Percentiles rank a stretch among this genome's conserved stretches.
Conservation (phyloP, 2,888 invertebrate genomes). For the Stratiomys singularior region DNA sequence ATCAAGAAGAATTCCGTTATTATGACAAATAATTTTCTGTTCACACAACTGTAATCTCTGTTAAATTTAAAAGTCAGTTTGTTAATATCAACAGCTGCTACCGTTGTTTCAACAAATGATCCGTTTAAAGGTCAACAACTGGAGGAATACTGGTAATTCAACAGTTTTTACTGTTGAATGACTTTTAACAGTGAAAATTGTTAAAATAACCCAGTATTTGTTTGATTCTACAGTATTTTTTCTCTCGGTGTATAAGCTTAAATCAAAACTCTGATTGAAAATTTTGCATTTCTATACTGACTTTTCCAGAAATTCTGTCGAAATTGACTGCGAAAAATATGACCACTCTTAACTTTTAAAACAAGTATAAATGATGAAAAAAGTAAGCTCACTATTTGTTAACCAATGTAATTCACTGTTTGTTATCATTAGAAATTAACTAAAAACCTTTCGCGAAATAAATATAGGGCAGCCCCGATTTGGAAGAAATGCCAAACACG, state of each 20-base stretch:
- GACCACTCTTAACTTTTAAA: too few species aligned
- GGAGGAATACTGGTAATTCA: not conserved
- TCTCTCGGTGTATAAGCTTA: not conserved
- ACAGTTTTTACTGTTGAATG: not conserved
- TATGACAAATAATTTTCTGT: not conserved
- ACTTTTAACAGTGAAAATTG: constrained; percentile 1
- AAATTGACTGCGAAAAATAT: too few species aligned
- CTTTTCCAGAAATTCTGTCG: too few species aligned
- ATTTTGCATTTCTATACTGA: too few species aligned
- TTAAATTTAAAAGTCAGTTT: not conserved
- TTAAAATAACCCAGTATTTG: not conserved
- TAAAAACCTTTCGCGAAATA: too few species aligned
- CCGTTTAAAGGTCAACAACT: not conserved
- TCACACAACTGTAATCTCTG: not conserved
- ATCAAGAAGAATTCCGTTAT: not conserved
- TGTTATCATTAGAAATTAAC: too few species aligned
- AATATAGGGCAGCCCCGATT: too few species aligned
- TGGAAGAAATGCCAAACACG: too few species aligned
- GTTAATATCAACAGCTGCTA: not conserved
- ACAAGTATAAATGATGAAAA: too few species aligned
- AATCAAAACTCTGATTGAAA: too few species aligned
- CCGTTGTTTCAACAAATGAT: not conserved
- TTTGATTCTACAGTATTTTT: constrained; percentile 8
- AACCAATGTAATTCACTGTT: too few species aligned
- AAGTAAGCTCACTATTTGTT: too few species aligned